Conservation (phyloP, 2,113 vertebrate species). For the Saiga tatarica region DNA sequence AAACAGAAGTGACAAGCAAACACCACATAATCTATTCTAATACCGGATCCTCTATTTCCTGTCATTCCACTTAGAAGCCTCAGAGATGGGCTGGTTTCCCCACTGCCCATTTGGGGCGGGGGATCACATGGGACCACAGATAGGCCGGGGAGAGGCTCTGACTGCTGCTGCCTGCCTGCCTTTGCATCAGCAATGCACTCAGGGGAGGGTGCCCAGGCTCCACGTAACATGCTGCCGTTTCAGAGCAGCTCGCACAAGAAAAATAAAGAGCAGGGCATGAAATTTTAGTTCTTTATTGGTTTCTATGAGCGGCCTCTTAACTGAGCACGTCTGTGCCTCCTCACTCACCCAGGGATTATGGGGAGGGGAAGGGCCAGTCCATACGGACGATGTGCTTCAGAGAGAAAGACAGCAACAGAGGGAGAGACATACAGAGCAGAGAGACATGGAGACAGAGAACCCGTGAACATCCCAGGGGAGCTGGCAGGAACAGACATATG, state of each 20-base stretch:
- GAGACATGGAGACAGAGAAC: background rate
- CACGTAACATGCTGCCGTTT: background rate
- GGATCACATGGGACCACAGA: background rate
- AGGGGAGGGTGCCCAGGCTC: background rate
- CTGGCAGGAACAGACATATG: background rate
- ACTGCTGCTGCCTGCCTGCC: background rate
- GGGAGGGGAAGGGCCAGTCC: background rate
- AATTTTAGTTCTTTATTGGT: background rate
- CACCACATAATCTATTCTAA: background rate
- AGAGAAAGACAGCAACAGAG: background rate
- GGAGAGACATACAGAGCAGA: background rate
- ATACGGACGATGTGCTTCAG: background rate
- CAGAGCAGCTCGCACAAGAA: background rate
- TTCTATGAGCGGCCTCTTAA: background rate
- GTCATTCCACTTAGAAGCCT: background rate
- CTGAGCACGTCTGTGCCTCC: background rate
- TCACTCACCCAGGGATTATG: background rate
- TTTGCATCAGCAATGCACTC: constrained; percentile 18
- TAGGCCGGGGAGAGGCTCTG: background rate
- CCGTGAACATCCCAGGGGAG: background rate
- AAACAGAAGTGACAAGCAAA: constrained; percentile 52
- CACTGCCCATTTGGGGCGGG: background rate
- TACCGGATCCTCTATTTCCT: background rate
- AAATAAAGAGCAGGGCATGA: background rate
- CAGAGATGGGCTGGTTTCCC: background rate